Evolutionary conservation across 2,888 invertebrate species (phyloP).

Genomic region (Sphaeridia pumilis): DNA sequence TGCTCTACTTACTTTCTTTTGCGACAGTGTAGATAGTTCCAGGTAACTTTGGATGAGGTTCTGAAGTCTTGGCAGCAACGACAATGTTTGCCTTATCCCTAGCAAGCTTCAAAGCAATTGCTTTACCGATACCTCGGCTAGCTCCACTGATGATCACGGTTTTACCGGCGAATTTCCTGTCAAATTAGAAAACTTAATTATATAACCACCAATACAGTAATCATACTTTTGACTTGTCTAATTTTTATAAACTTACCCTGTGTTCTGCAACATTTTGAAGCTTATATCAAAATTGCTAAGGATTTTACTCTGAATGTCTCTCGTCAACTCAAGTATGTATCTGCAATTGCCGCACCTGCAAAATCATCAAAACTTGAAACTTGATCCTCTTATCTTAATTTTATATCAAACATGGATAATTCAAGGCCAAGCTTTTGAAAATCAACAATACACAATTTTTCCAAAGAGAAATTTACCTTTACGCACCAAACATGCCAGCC

Average conservation of each 20-base stretch:
- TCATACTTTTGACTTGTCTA: not conserved
- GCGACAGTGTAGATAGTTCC: conserved; percentile 86
- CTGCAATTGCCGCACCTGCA: no score
- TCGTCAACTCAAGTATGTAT: no score
- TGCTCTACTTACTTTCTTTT: conserved; percentile 61
- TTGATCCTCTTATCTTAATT: no score
- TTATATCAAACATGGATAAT: no score
- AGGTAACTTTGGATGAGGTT: conserved; percentile 78
- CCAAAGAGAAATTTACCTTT: no score
- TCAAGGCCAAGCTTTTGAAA: no score
- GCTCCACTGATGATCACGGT: conserved; percentile 94
- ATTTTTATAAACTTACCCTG: conserved; percentile 12
- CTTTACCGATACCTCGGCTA: conserved; percentile 90
- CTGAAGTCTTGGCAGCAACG: conserved; percentile 81
- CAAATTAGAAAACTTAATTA: conserved; percentile 12
- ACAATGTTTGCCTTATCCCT: conserved; percentile 85
- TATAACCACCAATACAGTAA: not conserved
- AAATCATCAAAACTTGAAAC: no score
- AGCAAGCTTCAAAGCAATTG: conserved; percentile 84
- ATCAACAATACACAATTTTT: no score
- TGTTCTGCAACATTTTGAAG: conserved; percentile 11
- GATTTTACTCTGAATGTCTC: no score
- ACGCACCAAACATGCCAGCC: no score
- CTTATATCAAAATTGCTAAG: no score
- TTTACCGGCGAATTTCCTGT: conserved; percentile 65